These are phyloP conservation scores for Cetonia aurata DNA, from an alignment of 2,888 invertebrate genomes.

Conservation along the genomic window DNA sequence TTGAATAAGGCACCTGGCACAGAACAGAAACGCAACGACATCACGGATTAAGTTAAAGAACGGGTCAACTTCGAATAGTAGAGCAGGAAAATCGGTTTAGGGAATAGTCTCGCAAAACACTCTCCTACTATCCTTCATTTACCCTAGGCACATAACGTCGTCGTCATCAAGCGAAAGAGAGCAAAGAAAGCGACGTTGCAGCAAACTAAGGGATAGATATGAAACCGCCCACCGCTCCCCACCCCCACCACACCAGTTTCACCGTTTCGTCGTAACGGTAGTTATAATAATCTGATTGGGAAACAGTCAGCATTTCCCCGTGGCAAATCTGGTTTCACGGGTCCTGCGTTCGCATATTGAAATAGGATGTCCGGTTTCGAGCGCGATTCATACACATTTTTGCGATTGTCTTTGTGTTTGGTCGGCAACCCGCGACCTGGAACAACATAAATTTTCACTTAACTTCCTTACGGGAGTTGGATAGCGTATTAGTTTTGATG, in stretches of 20 bases:
- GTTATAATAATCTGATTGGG: conserved; percentile 54
- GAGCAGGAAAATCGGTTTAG: conserved; percentile 29
- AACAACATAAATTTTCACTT: conserved; percentile 38
- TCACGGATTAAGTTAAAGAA: conserved; percentile 10
- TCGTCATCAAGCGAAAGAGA: conserved; percentile 25
- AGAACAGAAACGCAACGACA: conserved; percentile 10
- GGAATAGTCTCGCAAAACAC: conserved; percentile 26
- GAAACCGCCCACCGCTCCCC: background rate
- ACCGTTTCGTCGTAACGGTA: conserved; percentile 19
- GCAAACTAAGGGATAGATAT: conserved; percentile 23
- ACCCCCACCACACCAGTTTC: background rate
- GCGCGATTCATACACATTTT: conserved; percentile 36
- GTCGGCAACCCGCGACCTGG: conserved; percentile 31
- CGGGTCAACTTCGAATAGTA: background rate
- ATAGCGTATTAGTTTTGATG: conserved; percentile 10
- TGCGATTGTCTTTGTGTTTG: conserved; percentile 36
- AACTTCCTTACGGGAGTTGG: conserved; percentile 17
- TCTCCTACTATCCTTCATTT: conserved; percentile 31
- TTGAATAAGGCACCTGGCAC: conserved; percentile 1
- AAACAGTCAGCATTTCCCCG: conserved; percentile 56
- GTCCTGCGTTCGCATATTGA: conserved; percentile 54
- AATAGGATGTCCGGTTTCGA: conserved; percentile 49
- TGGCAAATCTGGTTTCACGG: conserved; percentile 56
- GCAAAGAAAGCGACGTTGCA: conserved; percentile 20
- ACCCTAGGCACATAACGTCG: conserved; percentile 6